A percentile compares a stretch with the other conserved stretches of the same genome.
phyloP scores from a whole-genome alignment of 2,888 invertebrate species.

The Chloroclysta siterata region DNA sequence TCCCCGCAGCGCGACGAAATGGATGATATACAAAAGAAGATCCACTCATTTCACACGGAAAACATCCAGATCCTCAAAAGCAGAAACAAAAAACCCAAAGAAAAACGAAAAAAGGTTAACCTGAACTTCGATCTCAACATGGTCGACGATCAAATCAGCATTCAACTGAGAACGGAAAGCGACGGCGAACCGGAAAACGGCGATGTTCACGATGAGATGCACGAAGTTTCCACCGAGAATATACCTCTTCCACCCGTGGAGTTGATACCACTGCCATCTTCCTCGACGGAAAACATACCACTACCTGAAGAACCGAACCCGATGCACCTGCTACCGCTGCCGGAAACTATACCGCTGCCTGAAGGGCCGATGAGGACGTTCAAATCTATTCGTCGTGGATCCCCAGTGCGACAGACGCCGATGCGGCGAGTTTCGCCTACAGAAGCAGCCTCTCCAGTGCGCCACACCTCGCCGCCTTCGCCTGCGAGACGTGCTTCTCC shows the following conservation, averaged over 20 bases:
- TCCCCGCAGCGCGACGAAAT: slow-evolving; percentile 83
- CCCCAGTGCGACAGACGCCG: slow-evolving; percentile 22
- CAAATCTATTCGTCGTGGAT: slow-evolving; percentile 32
- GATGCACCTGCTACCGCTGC: slow-evolving; percentile 61
- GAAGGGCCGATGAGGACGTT: slow-evolving; percentile 66
- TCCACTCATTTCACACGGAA: slow-evolving; percentile 87
- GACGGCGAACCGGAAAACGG: slow-evolving; percentile 69
- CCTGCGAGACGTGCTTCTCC: slow-evolving; percentile 17
- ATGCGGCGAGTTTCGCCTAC: background rate
- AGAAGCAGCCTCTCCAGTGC: slow-evolving; percentile 2
- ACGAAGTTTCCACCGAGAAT: slow-evolving; percentile 71
- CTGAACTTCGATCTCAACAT: slow-evolving; percentile 82
- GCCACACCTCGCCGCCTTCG: slow-evolving; percentile 9
- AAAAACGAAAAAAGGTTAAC: slow-evolving; percentile 83
- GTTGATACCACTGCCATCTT: slow-evolving; percentile 73
- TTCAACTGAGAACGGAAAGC: slow-evolving; percentile 74
- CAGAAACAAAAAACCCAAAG: slow-evolving; percentile 85
- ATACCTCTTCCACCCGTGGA: slow-evolving; percentile 75
- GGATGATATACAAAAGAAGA: slow-evolving; percentile 86
- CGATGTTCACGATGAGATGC: slow-evolving; percentile 66
- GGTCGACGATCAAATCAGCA: slow-evolving; percentile 81
- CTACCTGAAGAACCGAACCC: slow-evolving; percentile 71
- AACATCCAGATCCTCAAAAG: slow-evolving; percentile 86
- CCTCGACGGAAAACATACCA: slow-evolving; percentile 68
- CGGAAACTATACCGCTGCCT: slow-evolving; percentile 73